Percentiles rank a stretch among this genome's conserved stretches.
Conservation (phyloP, 2,888 invertebrate genomes). For the Mesorhabditis spiculigera region DNA sequence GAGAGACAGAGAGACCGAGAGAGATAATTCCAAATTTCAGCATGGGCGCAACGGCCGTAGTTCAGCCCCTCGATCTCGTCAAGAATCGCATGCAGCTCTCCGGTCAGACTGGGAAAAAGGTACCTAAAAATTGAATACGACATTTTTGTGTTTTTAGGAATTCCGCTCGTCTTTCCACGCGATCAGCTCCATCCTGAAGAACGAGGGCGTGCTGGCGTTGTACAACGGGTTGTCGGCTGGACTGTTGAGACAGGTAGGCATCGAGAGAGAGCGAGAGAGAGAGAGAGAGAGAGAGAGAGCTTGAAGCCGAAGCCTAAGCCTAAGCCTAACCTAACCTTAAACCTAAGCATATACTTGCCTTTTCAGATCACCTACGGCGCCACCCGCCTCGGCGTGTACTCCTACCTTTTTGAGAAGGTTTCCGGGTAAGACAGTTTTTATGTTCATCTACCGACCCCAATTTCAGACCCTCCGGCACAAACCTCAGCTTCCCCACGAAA, state of each 20-base stretch:
- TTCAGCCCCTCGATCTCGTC: slow-evolving; percentile 91
- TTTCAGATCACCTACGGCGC: slow-evolving; percentile 78
- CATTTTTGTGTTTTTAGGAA: slow-evolving; percentile 15
- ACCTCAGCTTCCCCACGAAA: slow-evolving; percentile 77
- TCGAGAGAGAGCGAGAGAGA: background rate
- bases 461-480: slow-evolving; percentile 66
- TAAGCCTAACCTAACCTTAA: background rate
- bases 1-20: background rate
- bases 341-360: slow-evolving; percentile 81
- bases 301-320: background rate
- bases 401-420: slow-evolving; percentile 74
- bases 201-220: slow-evolving; percentile 79
- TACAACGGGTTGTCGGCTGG: slow-evolving; percentile 66
- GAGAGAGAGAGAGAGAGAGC: background rate
- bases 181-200: slow-evolving; percentile 73
- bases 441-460: background rate
- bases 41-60: slow-evolving; percentile 88
- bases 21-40: slow-evolving; percentile 64
- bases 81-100: slow-evolving; percentile 96
- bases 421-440: slow-evolving; percentile 7
- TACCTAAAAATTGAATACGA: background rate
- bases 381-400: slow-evolving; percentile 85
- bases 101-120: slow-evolving; percentile 57
- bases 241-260: slow-evolving; percentile 68
- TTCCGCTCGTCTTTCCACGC: slow-evolving; percentile 78